A percentile compares a stretch with the other conserved stretches of the same genome.
These are phyloP conservation scores for Ptychobarbus kaznakovi DNA, from an alignment of 2,797 vertebrate genomes.

Conservation along the genomic window DNA sequence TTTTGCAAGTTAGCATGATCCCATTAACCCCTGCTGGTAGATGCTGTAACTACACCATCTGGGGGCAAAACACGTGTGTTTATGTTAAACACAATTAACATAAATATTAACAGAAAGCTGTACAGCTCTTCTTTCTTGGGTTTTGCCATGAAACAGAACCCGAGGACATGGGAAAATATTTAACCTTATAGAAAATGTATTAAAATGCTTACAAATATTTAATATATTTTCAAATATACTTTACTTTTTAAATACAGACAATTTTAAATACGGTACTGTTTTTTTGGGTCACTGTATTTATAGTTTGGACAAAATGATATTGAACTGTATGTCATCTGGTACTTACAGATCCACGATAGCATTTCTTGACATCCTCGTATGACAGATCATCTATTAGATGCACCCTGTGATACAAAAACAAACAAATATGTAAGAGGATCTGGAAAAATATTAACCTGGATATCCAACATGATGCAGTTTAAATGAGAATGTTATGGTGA, in stretches of 20 bases:
- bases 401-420: constrained; percentile 63
- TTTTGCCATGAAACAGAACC: not conserved
- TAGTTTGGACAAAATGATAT: not conserved
- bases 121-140: not conserved
- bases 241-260: not conserved
- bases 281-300: not conserved
- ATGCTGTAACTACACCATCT: not conserved
- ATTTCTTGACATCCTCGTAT: constrained; percentile 77
- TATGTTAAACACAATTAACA: too few relatives aligned
- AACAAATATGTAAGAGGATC: not conserved
- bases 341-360: constrained; percentile 76
- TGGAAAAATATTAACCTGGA: not conserved
- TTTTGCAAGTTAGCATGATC: not conserved
- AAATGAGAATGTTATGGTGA: not conserved
- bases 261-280: not conserved
- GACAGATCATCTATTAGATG: constrained; percentile 74
- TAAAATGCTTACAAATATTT: not conserved
- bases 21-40: not conserved
- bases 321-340: not conserved
- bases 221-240: not conserved
- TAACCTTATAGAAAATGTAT: not conserved
- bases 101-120: not conserved
- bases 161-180: not conserved
- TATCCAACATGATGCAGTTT: not conserved
- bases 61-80: not conserved